Percentiles rank a stretch among this genome's conserved stretches.
Conservation (phyloP, 2,113 vertebrate species). For the Capricornis sumatraensis region DNA sequence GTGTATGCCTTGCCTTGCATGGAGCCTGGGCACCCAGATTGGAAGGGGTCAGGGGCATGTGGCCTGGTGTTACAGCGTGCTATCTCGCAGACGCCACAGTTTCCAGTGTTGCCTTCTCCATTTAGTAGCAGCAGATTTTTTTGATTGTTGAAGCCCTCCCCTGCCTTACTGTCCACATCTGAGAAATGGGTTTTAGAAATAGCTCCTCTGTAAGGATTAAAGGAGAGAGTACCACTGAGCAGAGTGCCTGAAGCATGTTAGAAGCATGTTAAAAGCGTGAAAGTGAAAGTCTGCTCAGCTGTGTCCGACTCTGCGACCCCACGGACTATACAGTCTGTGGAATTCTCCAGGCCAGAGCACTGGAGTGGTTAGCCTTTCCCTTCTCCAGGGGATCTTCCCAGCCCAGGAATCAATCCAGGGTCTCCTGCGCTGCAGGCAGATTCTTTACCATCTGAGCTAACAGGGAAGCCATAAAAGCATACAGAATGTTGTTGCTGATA, state of each 20-base stretch:
- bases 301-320: not conserved
- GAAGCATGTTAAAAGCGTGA: not conserved
- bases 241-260: not conserved
- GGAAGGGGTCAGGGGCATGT: not conserved
- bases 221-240: not conserved
- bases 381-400: not conserved
- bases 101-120: not conserved
- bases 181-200: not conserved
- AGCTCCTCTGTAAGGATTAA: not conserved
- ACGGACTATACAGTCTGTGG: not conserved
- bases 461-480: not conserved
- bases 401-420: not conserved
- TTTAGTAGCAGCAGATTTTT: not conserved
- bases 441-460: not conserved
- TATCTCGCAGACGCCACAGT: not conserved
- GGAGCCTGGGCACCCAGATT: not conserved
- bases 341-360: not conserved
- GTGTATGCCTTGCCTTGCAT: fast-evolving
- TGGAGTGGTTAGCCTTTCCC: not conserved
- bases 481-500: not conserved
- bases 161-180: not conserved
- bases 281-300: not conserved
- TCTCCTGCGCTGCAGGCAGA: not conserved
- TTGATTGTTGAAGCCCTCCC: not conserved
- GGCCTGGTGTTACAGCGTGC: not conserved